These are phyloP conservation scores for Rhogogaster chlorosoma DNA, from an alignment of 2,888 invertebrate species.

Conservation along the genomic window DNA sequence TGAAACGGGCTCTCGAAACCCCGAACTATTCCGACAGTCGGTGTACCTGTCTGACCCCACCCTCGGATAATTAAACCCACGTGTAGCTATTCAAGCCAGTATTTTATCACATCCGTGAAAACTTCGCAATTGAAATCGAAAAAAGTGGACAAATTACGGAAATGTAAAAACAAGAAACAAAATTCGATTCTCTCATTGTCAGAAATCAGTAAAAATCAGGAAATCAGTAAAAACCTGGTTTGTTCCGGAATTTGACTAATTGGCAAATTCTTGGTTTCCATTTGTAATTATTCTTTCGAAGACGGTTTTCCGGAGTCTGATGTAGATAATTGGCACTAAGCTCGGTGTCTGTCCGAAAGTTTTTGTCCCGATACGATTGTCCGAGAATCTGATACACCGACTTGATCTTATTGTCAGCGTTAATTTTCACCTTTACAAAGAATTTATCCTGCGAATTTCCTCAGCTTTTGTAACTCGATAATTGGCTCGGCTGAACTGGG, in stretches of 20 bases:
- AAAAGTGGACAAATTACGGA: no score
- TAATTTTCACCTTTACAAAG: conserved; percentile 8
- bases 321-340: neutral
- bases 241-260: neutral
- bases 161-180: no score
- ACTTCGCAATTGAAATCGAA: neutral
- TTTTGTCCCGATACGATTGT: neutral
- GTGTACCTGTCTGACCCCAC: neutral
- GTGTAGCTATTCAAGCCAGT: neutral
- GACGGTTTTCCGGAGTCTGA: neutral
- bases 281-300: neutral
- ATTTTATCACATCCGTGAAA: neutral
- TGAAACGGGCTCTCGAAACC: neutral
- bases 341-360: neutral
- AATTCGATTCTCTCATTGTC: no score
- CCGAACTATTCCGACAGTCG: neutral
- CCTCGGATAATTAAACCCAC: neutral
- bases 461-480: conserved; percentile 32
- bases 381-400: conserved; percentile 9
- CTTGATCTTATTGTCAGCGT: conserved; percentile 3
- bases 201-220: no score
- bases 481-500: neutral
- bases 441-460: conserved; percentile 5
- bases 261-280: neutral
- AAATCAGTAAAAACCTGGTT: neutral